A percentile compares a stretch with the other conserved stretches of the same genome.
phyloP scores from a whole-genome alignment of 2,797 vertebrate species.

The Sebastes flavidus region DNA sequence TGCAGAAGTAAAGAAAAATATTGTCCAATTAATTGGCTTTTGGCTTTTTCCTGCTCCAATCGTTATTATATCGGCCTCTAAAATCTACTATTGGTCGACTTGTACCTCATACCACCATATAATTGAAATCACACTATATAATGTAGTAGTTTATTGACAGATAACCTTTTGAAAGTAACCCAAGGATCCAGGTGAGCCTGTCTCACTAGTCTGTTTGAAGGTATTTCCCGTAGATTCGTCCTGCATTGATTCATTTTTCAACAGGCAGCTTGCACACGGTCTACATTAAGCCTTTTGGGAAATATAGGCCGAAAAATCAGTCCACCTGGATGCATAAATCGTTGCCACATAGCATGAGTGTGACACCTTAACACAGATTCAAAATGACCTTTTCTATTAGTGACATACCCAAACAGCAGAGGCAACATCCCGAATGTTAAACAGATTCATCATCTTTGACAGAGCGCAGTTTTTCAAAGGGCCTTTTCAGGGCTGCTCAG shows the following conservation, averaged over 20 bases:
- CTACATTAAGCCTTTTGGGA: background rate
- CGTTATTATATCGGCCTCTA: too few species aligned
- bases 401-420: background rate
- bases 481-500: background rate
- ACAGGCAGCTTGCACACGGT: background rate
- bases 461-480: background rate
- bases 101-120: background rate
- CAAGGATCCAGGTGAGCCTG: background rate
- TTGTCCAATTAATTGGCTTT: too few species aligned
- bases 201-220: background rate
- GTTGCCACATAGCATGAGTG: background rate
- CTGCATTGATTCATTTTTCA: conserved; percentile 1
- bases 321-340: conserved; percentile 15
- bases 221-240: background rate
- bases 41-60: too few species aligned
- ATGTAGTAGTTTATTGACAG: background rate
- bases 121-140: background rate
- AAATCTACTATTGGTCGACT: background rate
- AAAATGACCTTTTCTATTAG: conserved; percentile 24
- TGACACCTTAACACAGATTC: conserved; percentile 10
- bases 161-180: background rate
- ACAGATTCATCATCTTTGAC: background rate
- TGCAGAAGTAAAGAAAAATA: too few species aligned
- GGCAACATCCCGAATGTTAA: conserved; percentile 10
- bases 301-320: background rate